phyloP scores from a whole-genome alignment of 1,140 invertebrate species.

The Drosophila bifasciata region DNA sequence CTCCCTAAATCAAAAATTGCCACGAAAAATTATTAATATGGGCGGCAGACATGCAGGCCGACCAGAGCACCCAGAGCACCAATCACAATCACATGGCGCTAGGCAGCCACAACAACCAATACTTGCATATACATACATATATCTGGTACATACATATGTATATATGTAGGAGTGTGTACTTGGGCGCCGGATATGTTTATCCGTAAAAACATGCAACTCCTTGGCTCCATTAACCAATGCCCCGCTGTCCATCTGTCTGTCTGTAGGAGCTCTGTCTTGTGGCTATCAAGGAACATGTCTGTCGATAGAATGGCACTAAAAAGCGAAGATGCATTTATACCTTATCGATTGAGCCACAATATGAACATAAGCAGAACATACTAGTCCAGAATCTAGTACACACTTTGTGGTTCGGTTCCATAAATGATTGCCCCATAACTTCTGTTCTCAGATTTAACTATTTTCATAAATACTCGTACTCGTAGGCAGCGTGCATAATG shows the following conservation, averaged over 20 bases:
- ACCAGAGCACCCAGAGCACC: too few species aligned
- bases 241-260: conserved; percentile 17
- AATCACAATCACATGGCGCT: conserved; percentile 53
- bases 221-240: conserved; percentile 20
- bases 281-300: conserved; percentile 17
- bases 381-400: too few species aligned
- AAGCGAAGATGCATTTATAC: conserved; percentile 5
- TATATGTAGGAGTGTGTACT: conserved; percentile 39
- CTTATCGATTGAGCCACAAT: background rate
- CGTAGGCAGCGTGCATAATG: too few species aligned
- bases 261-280: conserved; percentile 39
- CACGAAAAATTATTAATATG: conserved; percentile 77
- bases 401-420: too few species aligned
- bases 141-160: conserved; percentile 23
- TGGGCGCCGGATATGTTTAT: conserved; percentile 74
- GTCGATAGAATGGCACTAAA: conserved; percentile 12
- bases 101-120: conserved; percentile 21
- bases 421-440: too few species aligned
- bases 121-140: conserved; percentile 16
- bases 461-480: too few species aligned
- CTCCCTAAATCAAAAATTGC: conserved; percentile 82
- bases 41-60: conserved; percentile 66
- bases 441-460: too few species aligned
- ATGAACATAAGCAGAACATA: too few species aligned
- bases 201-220: conserved; percentile 63